Base-by-base conservation (phyloP, 1,140 invertebrate species). In the Psix sp. region DNA sequence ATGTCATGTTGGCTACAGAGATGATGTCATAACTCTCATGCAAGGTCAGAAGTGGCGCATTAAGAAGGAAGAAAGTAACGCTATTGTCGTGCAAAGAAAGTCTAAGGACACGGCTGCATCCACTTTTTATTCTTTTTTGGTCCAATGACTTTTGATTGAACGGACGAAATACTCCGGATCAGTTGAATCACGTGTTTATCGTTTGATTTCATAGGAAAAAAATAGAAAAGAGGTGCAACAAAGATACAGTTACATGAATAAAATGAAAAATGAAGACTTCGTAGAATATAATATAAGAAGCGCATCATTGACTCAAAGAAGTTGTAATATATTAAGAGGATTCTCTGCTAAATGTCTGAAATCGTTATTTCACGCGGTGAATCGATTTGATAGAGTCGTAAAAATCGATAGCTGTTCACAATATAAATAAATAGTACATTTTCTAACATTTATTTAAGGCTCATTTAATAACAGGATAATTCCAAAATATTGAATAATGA, bases 71-170 rank as follows among this genome's bases (percentile, higher is more conserved):
- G 21, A 26, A 39, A 52, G 48, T 7, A 5, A 7, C 2, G 18
- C 39, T 15, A 46, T 59, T 59, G 54, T 59, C 35, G 24, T 18
- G 6, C 16, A 13, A 59, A 39, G 43, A 46, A 59, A 38, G 33
- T 48, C 5, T 26, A 33, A 54, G 11, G 51, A 57, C 26, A 7
- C n/a, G 7, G 26, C n/a, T n/a, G 26, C 26, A n/a, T 29, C 26
- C 7, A 29, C 26, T 29, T 29, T 29, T n/a, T n/a, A n/a, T 29
- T 29, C n/a, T 29, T 29, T 29, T 29, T n/a, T 29, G 26, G 7
- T 29, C 26, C 7, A 29, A 29, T 29, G 26, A 29, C n/a, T 29
- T 7, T 29, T n/a, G 26, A n/a, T 7, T 29, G 26, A 29, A 29
- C 26, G 26, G n/a, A 29, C 26, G 7, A 29, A 29, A 29, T 29